Evolutionary conservation across 2,113 vertebrate species (phyloP).

Genomic region (Scatophagus argus): DNA sequence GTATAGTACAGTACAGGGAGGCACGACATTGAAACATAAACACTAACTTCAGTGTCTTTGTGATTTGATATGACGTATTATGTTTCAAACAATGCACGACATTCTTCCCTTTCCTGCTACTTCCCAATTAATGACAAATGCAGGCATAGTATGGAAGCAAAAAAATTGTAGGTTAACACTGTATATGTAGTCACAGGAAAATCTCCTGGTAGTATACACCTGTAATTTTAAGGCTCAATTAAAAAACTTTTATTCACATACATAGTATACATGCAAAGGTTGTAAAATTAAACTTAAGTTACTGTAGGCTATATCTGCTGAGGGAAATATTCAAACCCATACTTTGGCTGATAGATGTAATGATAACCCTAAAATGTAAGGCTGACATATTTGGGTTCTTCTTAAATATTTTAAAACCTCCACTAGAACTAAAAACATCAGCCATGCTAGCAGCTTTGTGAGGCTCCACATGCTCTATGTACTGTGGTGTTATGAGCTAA

Average conservation of each 20-base stretch:
- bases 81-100: conserved; percentile 27
- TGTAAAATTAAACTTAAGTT: neutral
- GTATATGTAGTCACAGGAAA: neutral
- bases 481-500: no score
- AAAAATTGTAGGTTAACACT: neutral
- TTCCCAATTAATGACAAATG: neutral
- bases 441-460: no score
- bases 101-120: conserved; percentile 6
- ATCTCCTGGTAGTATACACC: neutral
- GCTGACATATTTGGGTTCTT: neutral
- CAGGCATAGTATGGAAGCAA: neutral
- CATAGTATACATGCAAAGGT: neutral
- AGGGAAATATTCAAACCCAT: no score
- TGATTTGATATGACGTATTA: conserved; percentile 23
- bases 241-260: no score
- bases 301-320: no score
- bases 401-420: neutral
- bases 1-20: conserved; percentile 1
- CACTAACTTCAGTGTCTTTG: conserved; percentile 3
- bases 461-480: no score
- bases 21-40: conserved; percentile 6
- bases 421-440: neutral
- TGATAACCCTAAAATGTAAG: no score
- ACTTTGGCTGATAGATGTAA: neutral
- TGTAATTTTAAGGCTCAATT: neutral